These are phyloP conservation scores for Merluccius polli DNA, from an alignment of 2,797 vertebrate species.

Conservation along the genomic window DNA sequence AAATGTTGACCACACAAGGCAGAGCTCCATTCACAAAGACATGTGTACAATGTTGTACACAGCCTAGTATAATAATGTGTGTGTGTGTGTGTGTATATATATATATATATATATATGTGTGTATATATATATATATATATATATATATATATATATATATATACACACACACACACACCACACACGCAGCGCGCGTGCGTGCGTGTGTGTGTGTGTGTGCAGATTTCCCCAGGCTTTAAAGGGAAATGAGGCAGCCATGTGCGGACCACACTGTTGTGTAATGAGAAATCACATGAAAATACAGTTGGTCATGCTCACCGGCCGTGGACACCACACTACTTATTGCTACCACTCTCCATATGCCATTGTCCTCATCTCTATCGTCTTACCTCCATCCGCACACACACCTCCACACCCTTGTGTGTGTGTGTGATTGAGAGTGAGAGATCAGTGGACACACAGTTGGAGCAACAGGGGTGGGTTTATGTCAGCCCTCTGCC, in stretches of 20 bases:
- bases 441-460: conserved; percentile 10
- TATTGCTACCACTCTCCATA: conserved; percentile 36
- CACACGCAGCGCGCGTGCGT: no score
- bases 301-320: conserved; percentile 40
- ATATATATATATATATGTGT: neutral
- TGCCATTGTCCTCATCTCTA: no score
- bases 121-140: neutral
- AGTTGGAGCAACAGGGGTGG: conserved; percentile 7
- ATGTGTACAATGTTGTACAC: no score
- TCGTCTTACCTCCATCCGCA: no score
- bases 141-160: neutral
- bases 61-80: no score
- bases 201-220: conserved; percentile 23
- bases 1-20: neutral
- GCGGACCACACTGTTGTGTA: conserved; percentile 61
- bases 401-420: neutral
- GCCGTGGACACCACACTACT: conserved; percentile 25
- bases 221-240: conserved; percentile 24
- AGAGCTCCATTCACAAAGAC: neutral
- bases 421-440: neutral
- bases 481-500: conserved; percentile 14
- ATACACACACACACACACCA: no score
- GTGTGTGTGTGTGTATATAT: no score
- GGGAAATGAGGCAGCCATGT: conserved; percentile 33
- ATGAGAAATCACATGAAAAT: conserved; percentile 65